Evolutionary conservation across 2,797 vertebrate species (phyloP), one percentile per base, ranked within the genome.

Genomic region (Tiaroga cobitis): DNA sequence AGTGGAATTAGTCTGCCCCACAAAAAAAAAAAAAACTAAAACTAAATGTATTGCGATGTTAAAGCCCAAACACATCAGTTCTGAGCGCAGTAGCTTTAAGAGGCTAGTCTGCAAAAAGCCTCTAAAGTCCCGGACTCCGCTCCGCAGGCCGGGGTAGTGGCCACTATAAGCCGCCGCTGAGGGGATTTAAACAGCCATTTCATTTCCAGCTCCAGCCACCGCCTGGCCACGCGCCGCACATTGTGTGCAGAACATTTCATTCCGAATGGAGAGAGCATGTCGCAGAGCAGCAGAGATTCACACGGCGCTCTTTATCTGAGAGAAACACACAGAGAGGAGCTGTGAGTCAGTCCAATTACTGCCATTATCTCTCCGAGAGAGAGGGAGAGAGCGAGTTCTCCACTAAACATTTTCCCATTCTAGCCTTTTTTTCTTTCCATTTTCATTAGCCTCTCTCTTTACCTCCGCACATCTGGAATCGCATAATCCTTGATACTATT

Each of bases 101-200:
- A 79, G 67, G 32, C 80, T 87, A 83, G 79, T 82, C 87, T 83
- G 61, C 21, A 77, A 61, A 85, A 85, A 82, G 63, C 79, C 78
- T 84, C 73, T 41, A 81, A 87, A 88, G 85, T 76, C 82, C 63
- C 19, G 1, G 69, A 37, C 78, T 74, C 78, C 63, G 87, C 86
- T 90, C 82, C 41, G 89, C 88, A 90, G 92, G 92, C 92, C 90
- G 85, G 83, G 87, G 89, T 92, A 93, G 93, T 92, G 93, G 91
- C 91, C 92, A 91, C 92, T 89, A 90, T 93, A 93, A 94, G 93
- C 94, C 93, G 79, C 83, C 29, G 92, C 94, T 90, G 86, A 92
- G 92, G 93, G 93, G 92, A 94, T 93, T 94, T 94, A 93, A 94
- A 95, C 93, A 94, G 94, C 92, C 92, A 94, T 95, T 95, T 95